phyloP scores from a whole-genome alignment of 2,888 invertebrate species.

The Chloroclystis v-ata region DNA sequence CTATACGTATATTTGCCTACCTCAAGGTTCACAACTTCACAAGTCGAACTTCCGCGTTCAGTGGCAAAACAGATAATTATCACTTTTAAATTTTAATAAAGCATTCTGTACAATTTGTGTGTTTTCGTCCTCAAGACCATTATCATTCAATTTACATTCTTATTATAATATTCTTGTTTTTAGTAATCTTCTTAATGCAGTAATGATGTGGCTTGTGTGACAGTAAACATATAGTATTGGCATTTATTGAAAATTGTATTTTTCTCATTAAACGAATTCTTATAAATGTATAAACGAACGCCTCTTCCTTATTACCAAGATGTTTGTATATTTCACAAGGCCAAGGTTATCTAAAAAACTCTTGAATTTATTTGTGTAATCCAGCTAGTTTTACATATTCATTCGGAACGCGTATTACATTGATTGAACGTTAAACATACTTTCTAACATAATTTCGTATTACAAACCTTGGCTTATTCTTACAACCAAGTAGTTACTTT shows the following conservation, averaged over 20 bases:
- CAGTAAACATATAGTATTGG: slow-evolving; percentile 9
- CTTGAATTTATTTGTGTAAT: slow-evolving; percentile 40
- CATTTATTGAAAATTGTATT: slow-evolving; percentile 8
- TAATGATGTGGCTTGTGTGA: not conserved
- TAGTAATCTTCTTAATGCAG: slow-evolving; percentile 1
- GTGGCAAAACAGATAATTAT: slow-evolving; percentile 5
- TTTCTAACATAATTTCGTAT: slow-evolving; percentile 19
- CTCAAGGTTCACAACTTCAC: slow-evolving; percentile 14
- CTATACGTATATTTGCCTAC: slow-evolving; percentile 8
- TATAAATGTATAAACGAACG: slow-evolving; percentile 15
- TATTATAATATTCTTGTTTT: not conserved
- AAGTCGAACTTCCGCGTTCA: slow-evolving; percentile 20
- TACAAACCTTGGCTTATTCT: slow-evolving; percentile 16
- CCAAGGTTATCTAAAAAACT: slow-evolving; percentile 54
- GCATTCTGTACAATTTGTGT: not conserved
- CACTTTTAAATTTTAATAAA: not conserved
- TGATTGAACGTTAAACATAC: slow-evolving; percentile 25
- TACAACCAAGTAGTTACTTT: slow-evolving; percentile 6
- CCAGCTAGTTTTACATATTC: slow-evolving; percentile 30
- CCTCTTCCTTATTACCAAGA: slow-evolving; percentile 56
- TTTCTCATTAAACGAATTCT: not conserved
- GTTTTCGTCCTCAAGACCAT: not conserved
- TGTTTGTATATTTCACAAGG: slow-evolving; percentile 50
- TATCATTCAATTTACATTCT: not conserved
- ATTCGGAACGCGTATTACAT: slow-evolving; percentile 19